phyloP scores from a whole-genome alignment of 2,797 vertebrate species.

The Eulemur albifrons region DNA sequence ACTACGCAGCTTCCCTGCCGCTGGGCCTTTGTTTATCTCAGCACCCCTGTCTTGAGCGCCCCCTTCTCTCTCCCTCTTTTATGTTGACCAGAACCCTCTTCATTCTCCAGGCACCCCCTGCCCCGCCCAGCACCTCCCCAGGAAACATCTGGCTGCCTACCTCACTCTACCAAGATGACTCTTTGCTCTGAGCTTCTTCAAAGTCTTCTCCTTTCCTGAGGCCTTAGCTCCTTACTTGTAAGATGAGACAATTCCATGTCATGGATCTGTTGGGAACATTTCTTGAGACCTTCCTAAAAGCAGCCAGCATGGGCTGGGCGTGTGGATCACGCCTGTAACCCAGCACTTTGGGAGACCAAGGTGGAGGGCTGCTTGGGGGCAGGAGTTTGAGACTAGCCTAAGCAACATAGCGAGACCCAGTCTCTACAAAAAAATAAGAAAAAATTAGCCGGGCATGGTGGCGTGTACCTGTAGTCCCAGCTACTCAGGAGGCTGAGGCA shows the following conservation, averaged over 20 bases:
- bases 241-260: neutral
- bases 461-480: neutral
- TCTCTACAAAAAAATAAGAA: neutral
- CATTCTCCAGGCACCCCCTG: neutral
- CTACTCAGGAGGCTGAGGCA: neutral
- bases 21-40: neutral
- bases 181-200: neutral
- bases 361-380: neutral
- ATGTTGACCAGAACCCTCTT: neutral
- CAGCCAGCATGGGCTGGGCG: too few species aligned
- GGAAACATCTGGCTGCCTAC: neutral
- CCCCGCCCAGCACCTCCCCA: neutral
- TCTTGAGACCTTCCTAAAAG: neutral
- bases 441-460: neutral
- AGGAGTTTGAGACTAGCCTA: neutral
- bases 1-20: neutral
- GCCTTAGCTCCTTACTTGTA: neutral
- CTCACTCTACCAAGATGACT: neutral
- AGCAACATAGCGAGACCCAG: neutral
- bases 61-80: neutral
- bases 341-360: neutral
- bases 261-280: neutral
- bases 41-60: neutral
- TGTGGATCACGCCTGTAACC: neutral
- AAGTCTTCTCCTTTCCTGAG: neutral